These are phyloP conservation scores for Rhagophthalmus giganteus DNA, from an alignment of 2,888 invertebrate genomes.

Conservation along the genomic window DNA sequence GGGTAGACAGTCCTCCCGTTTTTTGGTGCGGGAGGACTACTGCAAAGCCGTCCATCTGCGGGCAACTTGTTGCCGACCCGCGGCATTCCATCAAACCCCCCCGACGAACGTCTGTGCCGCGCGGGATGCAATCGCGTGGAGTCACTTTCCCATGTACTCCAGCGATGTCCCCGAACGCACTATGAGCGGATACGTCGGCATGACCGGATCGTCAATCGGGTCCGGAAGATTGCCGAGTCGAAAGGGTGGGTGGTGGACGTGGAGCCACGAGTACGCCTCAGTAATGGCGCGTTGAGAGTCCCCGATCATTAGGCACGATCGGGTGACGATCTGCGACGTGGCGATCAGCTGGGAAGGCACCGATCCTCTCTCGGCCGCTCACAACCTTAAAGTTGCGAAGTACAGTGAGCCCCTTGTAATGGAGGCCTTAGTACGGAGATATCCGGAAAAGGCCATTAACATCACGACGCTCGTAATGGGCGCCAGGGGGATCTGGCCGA, in stretches of 20 bases:
- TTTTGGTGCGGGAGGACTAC: background rate
- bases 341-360: constrained; percentile 4
- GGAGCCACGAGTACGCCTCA: constrained; percentile 33
- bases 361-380: background rate
- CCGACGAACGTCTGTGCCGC: too few species aligned
- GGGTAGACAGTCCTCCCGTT: background rate
- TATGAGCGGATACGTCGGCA: constrained; percentile 27
- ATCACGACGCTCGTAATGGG: too few species aligned
- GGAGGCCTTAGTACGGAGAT: constrained; percentile 1
- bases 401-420: background rate
- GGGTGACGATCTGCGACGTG: constrained; percentile 6
- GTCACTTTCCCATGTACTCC: constrained; percentile 24
- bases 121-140: background rate
- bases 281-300: constrained; percentile 33
- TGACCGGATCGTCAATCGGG: constrained; percentile 28
- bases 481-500: too few species aligned
- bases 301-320: constrained; percentile 28
- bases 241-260: constrained; percentile 22
- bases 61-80: constrained; percentile 2
- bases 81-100: too few species aligned
- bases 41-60: too few species aligned
- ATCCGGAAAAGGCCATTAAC: too few species aligned
- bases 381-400: background rate
- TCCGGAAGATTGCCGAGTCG: constrained; percentile 19
- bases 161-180: constrained; percentile 23